Evolutionary conservation across 37 sponge, comb jelly and placozoan genomes (phyloP).

Genomic region (Cliona cf. orientalis): DNA sequence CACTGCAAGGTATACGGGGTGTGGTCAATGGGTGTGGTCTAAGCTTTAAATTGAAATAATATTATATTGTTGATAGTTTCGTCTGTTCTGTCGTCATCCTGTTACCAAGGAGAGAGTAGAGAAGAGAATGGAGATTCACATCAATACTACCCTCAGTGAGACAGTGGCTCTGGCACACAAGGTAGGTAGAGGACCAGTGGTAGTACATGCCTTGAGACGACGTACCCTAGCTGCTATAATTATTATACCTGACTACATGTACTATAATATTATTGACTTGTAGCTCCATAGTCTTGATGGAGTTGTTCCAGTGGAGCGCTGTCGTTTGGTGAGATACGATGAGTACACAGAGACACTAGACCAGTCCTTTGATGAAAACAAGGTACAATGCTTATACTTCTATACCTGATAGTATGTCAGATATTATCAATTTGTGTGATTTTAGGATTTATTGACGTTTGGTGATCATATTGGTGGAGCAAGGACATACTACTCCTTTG

Average conservation of each 20-base stretch:
- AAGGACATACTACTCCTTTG: conserved; percentile 76
- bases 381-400: too few relatives aligned
- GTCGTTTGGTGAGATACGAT: conserved; percentile 90
- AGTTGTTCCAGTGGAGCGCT: conserved; percentile 72
- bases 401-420: too few relatives aligned
- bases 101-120: conserved; percentile 52
- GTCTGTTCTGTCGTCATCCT: conserved; percentile 78
- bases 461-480: conserved; percentile 79
- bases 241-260: too few relatives aligned
- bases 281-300: conserved; percentile 69
- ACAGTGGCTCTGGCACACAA: conserved; percentile 63
- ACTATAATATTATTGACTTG: too few relatives aligned
- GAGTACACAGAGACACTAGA: conserved; percentile 87
- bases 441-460: conserved; percentile 74
- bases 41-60: too few relatives aligned
- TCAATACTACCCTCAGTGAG: conserved; percentile 65
- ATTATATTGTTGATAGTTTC: conserved; percentile 62
- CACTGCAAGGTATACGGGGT: conserved; percentile 89
- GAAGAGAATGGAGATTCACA: conserved; percentile 75
- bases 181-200: conserved; percentile 47
- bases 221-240: too few relatives aligned
- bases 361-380: conserved; percentile 81
- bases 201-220: too few relatives aligned
- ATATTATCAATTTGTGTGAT: too few relatives aligned
- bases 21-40: too few relatives aligned